phyloP scores from a whole-genome alignment of 2,113 vertebrate species.

The Aspidoscelis tigris region DNA sequence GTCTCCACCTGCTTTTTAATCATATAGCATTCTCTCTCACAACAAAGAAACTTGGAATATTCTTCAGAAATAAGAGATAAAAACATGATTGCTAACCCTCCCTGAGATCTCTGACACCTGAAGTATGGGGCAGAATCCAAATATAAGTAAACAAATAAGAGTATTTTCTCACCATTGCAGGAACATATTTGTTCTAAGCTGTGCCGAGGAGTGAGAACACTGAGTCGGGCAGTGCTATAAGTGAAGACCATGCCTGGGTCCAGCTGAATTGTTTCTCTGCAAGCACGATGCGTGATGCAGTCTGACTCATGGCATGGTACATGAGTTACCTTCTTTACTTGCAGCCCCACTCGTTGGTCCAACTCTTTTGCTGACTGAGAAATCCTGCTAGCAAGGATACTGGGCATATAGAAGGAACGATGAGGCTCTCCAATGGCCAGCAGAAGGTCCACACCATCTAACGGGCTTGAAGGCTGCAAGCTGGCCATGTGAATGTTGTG shows the following conservation, averaged over 20 bases:
- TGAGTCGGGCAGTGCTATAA: conserved; percentile 88
- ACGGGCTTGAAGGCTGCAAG: conserved; percentile 82
- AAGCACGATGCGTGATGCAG: conserved; percentile 82
- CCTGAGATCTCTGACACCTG: no score
- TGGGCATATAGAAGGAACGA: conserved; percentile 60
- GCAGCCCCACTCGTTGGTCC: conserved; percentile 82
- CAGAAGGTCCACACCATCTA: conserved; percentile 81
- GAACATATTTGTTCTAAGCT: conserved; percentile 86
- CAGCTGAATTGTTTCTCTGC: conserved; percentile 85
- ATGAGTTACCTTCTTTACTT: conserved; percentile 79
- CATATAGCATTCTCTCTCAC: no score
- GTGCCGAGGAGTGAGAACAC: conserved; percentile 89
- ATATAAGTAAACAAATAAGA: not conserved
- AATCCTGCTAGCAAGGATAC: conserved; percentile 76
- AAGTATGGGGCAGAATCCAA: no score
- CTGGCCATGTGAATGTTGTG: conserved; percentile 90
- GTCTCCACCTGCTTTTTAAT: no score
- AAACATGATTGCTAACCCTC: no score
- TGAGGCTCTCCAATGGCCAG: conserved; percentile 74
- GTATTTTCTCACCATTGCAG: conserved; percentile 85
- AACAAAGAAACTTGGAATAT: not conserved
- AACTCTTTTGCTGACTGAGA: conserved; percentile 77
- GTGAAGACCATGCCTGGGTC: conserved; percentile 78
- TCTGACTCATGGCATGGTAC: conserved; percentile 80
- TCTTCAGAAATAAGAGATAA: not conserved